Conservation (phyloP, 1,140 invertebrate genomes). For the Halesus radiatus region DNA sequence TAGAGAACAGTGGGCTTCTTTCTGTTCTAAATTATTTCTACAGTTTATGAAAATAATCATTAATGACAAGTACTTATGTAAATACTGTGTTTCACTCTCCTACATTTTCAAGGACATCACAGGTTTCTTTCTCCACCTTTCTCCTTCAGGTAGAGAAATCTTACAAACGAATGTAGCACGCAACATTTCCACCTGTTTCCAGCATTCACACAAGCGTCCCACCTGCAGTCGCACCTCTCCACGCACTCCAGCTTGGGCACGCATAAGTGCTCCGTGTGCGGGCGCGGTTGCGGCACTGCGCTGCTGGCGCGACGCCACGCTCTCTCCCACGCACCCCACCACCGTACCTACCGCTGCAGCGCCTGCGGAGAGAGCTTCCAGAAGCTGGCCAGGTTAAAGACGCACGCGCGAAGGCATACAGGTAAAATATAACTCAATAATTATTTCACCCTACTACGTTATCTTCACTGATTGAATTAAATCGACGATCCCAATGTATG, state of each 20-base stretch:
- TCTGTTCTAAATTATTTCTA: no score
- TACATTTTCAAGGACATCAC: no score
- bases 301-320: conserved; percentile 11
- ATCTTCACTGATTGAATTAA: no score
- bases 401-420: conserved; percentile 49
- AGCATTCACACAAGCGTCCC: conserved; percentile 56
- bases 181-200: not conserved
- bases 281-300: conserved; percentile 8
- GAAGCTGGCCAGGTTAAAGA: conserved; percentile 48
- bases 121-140: no score
- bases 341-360: conserved; percentile 31
- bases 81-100: no score
- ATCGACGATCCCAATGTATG: no score
- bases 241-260: conserved; percentile 58
- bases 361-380: conserved; percentile 51
- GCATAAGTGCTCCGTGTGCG: conserved; percentile 14
- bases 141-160: no score
- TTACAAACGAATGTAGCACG: no score
- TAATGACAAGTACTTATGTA: no score
- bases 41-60: no score
- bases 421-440: conserved; percentile 12
- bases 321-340: not conserved
- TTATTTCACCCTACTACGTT: no score
- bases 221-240: conserved; percentile 60
- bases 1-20: no score